Conservation (phyloP, 2,113 vertebrate species). For the Crotalus horridus region DNA sequence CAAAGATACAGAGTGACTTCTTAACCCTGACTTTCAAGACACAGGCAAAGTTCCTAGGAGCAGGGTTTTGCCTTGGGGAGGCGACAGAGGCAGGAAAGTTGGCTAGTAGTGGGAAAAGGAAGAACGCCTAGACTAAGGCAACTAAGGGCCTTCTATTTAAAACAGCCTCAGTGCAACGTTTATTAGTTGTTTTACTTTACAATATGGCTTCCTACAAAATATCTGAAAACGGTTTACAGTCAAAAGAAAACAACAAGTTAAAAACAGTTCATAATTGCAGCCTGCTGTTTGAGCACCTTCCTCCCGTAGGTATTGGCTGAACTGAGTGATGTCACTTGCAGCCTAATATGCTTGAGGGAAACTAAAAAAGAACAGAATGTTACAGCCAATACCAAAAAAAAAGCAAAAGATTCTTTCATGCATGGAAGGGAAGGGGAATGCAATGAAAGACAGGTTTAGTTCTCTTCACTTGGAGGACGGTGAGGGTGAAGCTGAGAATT, state of each 20-base stretch:
- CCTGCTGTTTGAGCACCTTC: neutral
- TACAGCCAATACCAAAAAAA: neutral
- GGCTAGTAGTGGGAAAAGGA: neutral
- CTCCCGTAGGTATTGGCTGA: neutral
- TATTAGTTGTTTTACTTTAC: neutral
- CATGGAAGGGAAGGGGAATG: neutral
- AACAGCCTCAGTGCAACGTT: neutral
- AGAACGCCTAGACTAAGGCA: neutral
- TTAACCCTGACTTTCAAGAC: neutral
- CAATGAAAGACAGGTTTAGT: neutral
- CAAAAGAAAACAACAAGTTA: neutral
- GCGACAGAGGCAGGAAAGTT: neutral
- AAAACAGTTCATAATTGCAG: neutral
- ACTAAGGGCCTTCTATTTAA: neutral
- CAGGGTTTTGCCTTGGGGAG: neutral
- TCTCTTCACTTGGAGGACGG: neutral
- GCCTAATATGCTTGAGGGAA: neutral
- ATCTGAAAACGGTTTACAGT: neutral
- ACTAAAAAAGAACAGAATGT: neutral
- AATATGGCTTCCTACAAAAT: neutral
- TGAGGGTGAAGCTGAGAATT: neutral
- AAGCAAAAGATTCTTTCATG: neutral
- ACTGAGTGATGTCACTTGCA: neutral
- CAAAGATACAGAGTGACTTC: neutral
- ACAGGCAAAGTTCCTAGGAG: neutral